These are phyloP conservation scores for Distichodus sexfasciatus DNA, from an alignment of 2,797 vertebrate genomes.

Conservation along the genomic window DNA sequence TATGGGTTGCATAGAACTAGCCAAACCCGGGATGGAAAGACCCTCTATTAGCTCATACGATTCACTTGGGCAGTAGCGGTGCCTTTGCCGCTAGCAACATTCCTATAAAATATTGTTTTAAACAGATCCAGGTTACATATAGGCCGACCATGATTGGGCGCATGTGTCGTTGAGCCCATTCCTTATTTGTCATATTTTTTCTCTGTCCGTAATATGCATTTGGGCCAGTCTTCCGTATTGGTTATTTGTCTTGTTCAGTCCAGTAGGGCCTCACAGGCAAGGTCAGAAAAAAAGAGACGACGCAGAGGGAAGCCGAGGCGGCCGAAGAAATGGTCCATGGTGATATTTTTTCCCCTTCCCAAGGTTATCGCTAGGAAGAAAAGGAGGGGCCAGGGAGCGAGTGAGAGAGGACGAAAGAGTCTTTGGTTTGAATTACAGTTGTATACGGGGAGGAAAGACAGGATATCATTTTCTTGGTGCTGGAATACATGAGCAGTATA, in stretches of 20 bases:
- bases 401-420: slow-evolving; percentile 27
- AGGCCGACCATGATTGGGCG: too few species aligned
- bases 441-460: slow-evolving; percentile 38
- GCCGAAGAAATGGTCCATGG: slow-evolving; percentile 33
- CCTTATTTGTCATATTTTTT: slow-evolving; percentile 3
- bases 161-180: too few species aligned
- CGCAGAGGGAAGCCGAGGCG: slow-evolving; percentile 36
- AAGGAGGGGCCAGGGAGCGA: slow-evolving; percentile 24
- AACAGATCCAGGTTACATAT: neutral
- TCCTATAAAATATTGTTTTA: too few species aligned
- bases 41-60: neutral
- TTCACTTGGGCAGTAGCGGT: neutral
- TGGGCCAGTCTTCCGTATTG: slow-evolving; percentile 31
- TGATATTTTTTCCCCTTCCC: slow-evolving; percentile 47
- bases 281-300: slow-evolving; percentile 22
- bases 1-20: neutral
- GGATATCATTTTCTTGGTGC: slow-evolving; percentile 20
- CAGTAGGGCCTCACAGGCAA: slow-evolving; percentile 32
- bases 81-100: too few species aligned
- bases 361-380: slow-evolving; percentile 49
- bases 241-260: slow-evolving; percentile 45
- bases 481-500: slow-evolving; percentile 29
- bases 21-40: neutral
- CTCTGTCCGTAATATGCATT: slow-evolving; percentile 9
- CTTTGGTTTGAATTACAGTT: slow-evolving; percentile 45